phyloP scores from a whole-genome alignment of 2,888 invertebrate species.

The Hydrotaea diabolus region DNA sequence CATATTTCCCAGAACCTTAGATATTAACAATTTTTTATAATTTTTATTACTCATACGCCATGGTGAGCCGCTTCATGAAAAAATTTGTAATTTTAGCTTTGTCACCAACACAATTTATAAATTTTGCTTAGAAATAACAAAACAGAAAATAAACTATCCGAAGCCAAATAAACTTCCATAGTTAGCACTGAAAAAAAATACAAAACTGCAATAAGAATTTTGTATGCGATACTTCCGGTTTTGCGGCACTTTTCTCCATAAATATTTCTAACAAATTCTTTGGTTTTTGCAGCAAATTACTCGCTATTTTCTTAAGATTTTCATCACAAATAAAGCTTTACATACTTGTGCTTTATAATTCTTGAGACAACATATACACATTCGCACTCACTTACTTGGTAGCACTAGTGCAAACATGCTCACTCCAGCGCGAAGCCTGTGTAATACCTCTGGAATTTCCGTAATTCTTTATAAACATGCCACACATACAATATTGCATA shows the following conservation, averaged over 20 bases:
- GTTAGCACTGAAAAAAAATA: neutral
- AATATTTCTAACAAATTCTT: neutral
- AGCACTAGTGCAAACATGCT: too few relatives aligned
- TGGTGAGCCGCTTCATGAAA: neutral
- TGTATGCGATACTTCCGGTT: neutral
- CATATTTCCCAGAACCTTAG: neutral
- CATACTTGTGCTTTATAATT: constrained; percentile 8
- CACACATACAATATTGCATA: neutral
- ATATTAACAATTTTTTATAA: neutral
- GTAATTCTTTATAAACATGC: constrained; percentile 29
- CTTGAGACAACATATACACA: neutral
- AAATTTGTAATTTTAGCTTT: neutral
- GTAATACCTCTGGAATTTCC: constrained; percentile 13
- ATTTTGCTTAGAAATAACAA: neutral
- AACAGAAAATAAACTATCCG: neutral
- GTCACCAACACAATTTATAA: neutral
- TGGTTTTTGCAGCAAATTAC: constrained; percentile 7
- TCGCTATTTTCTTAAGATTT: constrained; percentile 19
- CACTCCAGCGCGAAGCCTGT: too few relatives aligned
- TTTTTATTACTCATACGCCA: constrained; percentile 7
- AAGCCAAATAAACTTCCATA: constrained; percentile 1
- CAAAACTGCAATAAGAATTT: neutral
- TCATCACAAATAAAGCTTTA: neutral
- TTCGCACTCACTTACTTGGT: neutral
- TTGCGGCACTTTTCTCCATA: neutral